These are phyloP conservation scores for Calameuta filiformis DNA, from an alignment of 2,888 invertebrate genomes.

Conservation along the genomic window DNA sequence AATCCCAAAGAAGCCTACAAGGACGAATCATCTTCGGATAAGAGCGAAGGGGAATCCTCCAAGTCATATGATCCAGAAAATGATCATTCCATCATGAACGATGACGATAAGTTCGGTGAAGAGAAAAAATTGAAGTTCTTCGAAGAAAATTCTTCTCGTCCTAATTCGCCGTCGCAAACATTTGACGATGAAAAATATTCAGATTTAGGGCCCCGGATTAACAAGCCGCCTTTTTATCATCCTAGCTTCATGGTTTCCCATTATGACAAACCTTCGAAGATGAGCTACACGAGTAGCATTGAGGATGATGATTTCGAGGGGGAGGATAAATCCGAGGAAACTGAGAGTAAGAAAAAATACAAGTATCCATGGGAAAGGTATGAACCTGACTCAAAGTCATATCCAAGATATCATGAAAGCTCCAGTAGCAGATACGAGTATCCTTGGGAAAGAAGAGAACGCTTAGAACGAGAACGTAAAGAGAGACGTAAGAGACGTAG, in stretches of 20 bases:
- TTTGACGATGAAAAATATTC: slow-evolving; percentile 51
- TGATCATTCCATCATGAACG: too few species aligned
- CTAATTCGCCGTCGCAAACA: slow-evolving; percentile 54
- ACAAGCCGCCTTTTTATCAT: slow-evolving; percentile 56
- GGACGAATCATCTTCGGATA: slow-evolving; percentile 13
- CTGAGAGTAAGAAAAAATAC: slow-evolving; percentile 36
- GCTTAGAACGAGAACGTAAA: slow-evolving; percentile 30
- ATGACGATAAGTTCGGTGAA: slow-evolving; percentile 15
- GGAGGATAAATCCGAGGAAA: slow-evolving; percentile 26
- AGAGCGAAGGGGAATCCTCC: slow-evolving; percentile 13
- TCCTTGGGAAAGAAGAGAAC: slow-evolving; percentile 60
- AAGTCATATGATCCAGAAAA: background rate
- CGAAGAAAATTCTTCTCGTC: slow-evolving; percentile 31
- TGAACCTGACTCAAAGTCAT: slow-evolving; percentile 24
- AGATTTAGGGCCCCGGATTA: slow-evolving; percentile 52
- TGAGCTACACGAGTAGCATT: slow-evolving; percentile 5
- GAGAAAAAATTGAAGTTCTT: slow-evolving; percentile 37
- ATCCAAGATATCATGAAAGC: slow-evolving; percentile 29
- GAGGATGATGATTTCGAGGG: slow-evolving; percentile 23
- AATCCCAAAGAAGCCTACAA: slow-evolving; percentile 9
- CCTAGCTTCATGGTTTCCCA: slow-evolving; percentile 44
- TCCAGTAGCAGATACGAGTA: slow-evolving; percentile 47
- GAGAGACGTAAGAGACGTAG: slow-evolving; percentile 22
- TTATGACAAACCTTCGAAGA: slow-evolving; percentile 29
- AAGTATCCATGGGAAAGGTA: slow-evolving; percentile 53